These are phyloP conservation scores for Patella vulgata DNA, from an alignment of 1,140 invertebrate genomes.

Conservation along the genomic window DNA sequence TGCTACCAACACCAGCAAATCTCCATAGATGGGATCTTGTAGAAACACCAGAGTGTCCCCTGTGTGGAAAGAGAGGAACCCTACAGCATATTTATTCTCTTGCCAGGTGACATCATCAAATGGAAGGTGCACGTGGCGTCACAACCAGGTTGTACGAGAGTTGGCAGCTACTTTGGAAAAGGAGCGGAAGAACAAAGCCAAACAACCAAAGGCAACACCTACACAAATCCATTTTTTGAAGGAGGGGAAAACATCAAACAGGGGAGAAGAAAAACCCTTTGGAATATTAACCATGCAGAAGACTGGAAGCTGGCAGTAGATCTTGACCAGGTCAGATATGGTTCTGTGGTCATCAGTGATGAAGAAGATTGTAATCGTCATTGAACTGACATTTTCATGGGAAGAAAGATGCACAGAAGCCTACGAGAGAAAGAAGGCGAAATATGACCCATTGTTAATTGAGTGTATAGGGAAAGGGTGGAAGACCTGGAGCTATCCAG, in stretches of 20 bases:
- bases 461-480: conserved; percentile 13
- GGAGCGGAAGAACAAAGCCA: no score
- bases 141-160: no score
- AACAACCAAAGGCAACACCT: no score
- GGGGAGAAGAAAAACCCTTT: neutral
- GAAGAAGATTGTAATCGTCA: conserved; percentile 14
- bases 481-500: conserved; percentile 17
- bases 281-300: conserved; percentile 11
- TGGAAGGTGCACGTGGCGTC: no score
- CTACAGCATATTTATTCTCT: no score
- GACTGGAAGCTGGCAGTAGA: conserved; percentile 17
- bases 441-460: conserved; percentile 13
- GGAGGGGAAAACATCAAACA: neutral
- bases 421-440: conserved; percentile 24
- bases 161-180: no score
- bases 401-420: conserved; percentile 22
- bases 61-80: no score
- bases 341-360: neutral
- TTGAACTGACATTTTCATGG: conserved; percentile 19
- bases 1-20: conserved; percentile 5
- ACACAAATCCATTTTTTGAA: no score
- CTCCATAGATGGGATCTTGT: neutral
- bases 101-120: no score
- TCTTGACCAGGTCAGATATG: conserved; percentile 18
- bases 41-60: no score